A percentile compares a stretch with the other conserved stretches of the same genome.
These are phyloP conservation scores for Sesamia inferens DNA, from an alignment of 2,888 invertebrate species.

Conservation along the genomic window DNA sequence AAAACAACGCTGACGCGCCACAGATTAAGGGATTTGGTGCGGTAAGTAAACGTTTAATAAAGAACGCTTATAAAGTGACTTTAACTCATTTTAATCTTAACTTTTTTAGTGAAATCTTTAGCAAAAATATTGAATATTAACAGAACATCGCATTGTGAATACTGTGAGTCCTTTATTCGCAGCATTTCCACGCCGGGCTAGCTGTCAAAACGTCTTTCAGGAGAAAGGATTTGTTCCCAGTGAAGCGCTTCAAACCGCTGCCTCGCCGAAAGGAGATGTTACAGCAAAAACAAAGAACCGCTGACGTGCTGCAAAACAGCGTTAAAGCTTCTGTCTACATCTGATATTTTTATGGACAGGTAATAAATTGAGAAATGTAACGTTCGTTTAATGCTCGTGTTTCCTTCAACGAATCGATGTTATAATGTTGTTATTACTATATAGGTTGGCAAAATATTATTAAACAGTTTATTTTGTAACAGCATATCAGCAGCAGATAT, in stretches of 20 bases:
- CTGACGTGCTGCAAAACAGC: constrained; percentile 40
- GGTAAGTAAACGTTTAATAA: constrained; percentile 30
- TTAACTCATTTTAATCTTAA: constrained; percentile 37
- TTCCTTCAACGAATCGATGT: constrained; percentile 21
- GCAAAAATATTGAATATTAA: constrained; percentile 25
- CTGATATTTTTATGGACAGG: constrained; percentile 39
- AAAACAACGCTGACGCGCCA: constrained; percentile 49
- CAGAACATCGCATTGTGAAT: constrained; percentile 20
- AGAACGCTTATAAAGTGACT: constrained; percentile 28
- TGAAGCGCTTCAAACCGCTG: constrained; percentile 41
- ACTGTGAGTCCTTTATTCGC: constrained; percentile 27
- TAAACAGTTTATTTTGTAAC: no score
- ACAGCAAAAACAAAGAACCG: constrained; percentile 52
- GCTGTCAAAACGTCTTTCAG: constrained; percentile 58
- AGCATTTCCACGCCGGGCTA: constrained; percentile 31
- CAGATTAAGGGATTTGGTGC: constrained; percentile 45
- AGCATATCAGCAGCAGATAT: not conserved
- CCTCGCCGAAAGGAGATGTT: constrained; percentile 49
- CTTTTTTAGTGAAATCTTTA: constrained; percentile 22
- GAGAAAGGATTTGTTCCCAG: constrained; percentile 51
- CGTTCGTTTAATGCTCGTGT: constrained; percentile 11
- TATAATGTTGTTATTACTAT: constrained; percentile 10
- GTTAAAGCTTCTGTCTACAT: constrained; percentile 44
- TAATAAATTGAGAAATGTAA: constrained; percentile 38
- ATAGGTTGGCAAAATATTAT: not conserved